These are phyloP conservation scores for Monomorium pharaonis DNA, from an alignment of 1,140 invertebrate species.

Conservation along the genomic window DNA sequence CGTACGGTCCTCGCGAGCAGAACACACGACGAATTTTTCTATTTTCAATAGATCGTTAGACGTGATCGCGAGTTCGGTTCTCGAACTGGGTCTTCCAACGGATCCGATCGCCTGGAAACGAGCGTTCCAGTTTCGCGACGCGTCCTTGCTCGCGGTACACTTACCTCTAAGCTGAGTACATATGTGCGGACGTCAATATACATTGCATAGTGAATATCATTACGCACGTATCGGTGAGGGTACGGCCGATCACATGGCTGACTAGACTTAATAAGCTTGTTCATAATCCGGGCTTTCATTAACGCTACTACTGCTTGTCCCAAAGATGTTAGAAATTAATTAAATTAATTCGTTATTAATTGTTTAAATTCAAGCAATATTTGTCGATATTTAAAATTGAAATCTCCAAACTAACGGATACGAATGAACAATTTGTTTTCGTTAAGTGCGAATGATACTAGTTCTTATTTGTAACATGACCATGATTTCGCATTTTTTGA, in stretches of 20 bases:
- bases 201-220: conserved; percentile 57
- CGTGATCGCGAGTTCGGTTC: conserved; percentile 31
- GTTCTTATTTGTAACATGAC: neutral
- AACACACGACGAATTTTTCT: neutral
- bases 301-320: neutral
- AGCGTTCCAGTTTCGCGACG: conserved; percentile 67
- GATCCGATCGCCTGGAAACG: conserved; percentile 59
- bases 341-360: neutral
- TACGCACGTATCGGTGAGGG: conserved; percentile 42
- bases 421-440: neutral
- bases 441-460: neutral
- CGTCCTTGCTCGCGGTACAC: conserved; percentile 74
- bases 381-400: neutral
- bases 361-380: neutral
- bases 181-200: conserved; percentile 58
- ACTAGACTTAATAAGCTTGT: conserved; percentile 40
- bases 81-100: conserved; percentile 66
- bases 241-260: conserved; percentile 32
- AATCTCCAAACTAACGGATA: neutral
- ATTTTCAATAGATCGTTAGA: neutral
- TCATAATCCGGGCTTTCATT: neutral
- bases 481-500: neutral
- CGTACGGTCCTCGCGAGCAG: neutral
- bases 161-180: conserved; percentile 70
- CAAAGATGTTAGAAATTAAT: neutral